Evolutionary conservation across 2,888 invertebrate genomes (phyloP), one percentile per base, ranked within the genome.

Genomic region (Anthophora plumipes): DNA sequence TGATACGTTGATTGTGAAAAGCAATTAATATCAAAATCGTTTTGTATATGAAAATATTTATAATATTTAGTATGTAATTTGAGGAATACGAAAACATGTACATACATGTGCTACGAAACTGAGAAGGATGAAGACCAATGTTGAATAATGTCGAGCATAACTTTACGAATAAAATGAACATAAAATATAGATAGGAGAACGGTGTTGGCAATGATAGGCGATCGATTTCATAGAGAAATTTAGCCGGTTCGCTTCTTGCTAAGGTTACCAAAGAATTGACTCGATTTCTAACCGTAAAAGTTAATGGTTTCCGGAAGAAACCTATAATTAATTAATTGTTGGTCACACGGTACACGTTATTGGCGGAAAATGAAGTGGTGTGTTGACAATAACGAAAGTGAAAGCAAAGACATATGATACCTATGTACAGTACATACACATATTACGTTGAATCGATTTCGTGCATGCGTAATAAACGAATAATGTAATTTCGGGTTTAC

Each of bases 391-490:
- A 8, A n/a, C 20, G 25, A 50, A 25, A 17, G 3, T 39, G 31
- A 31, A 31, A n/a, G 9, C 0, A 37, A 37, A 37, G 3, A n/a
- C 37, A 0, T 46, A 25, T 4, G 2, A 43, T n/a, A n/a, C n/a
- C n/a, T 8, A 37, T 4, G 14, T 17, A 12, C 4, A 14, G 12
- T n/a, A 17, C 11, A n/a, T n/a, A n/a, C n/a, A n/a, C n/a, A n/a
- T n/a, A 9, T 17, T 2, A n/a, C 37, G 8, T 52, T 46, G n/a
- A 64, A 70, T 77, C 59, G 64, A 77, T 79, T 48, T 57, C 48
- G 59, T 41, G 39, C 57, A 46, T 20, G 20, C 46, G 14, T 50
- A 46, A 22, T 54, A 43, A 54, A 43, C 20, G 11, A 20, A 2
- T 43, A n/a, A 37, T 9, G 31, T 31, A 25, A 61, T 61, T 46